Conservation (phyloP, 2,888 invertebrate species). For the Orthonychiurus folsomi region DNA sequence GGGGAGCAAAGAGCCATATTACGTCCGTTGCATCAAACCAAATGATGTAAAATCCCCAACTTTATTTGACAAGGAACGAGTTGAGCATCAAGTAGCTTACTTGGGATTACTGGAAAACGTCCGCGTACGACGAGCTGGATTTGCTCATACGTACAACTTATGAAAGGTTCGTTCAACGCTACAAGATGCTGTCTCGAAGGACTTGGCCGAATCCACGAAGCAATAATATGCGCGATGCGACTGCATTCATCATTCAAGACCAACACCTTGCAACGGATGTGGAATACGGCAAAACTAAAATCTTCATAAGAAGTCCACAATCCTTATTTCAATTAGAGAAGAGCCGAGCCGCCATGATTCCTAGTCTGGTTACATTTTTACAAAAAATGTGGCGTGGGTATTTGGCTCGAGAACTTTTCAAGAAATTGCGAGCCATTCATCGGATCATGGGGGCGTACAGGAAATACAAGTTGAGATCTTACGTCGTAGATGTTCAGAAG, state of each 20-base stretch:
- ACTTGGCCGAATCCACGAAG: constrained; percentile 95
- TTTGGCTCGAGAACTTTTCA: constrained; percentile 66
- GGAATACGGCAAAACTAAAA: constrained; percentile 88
- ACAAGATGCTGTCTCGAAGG: constrained; percentile 91
- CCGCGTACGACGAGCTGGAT: constrained; percentile 88
- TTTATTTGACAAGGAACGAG: constrained; percentile 72
- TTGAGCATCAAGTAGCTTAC: constrained; percentile 48
- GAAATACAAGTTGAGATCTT: constrained; percentile 63
- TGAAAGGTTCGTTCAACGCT: constrained; percentile 61
- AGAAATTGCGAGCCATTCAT: constrained; percentile 75
- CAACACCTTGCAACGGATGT: constrained; percentile 70
- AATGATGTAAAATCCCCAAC: constrained; percentile 85
- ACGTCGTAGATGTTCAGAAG: constrained; percentile 54
- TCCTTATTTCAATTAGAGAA: constrained; percentile 84
- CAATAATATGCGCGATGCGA: constrained; percentile 69
- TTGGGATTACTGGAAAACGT: constrained; percentile 48
- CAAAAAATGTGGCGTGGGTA: constrained; percentile 92
- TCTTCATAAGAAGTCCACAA: constrained; percentile 86
- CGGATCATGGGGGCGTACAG: constrained; percentile 72
- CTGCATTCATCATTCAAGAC: constrained; percentile 72
- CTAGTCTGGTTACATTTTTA: constrained; percentile 79
- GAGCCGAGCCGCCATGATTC: constrained; percentile 75
- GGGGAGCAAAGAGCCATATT: constrained; percentile 87
- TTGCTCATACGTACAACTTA: constrained; percentile 93
- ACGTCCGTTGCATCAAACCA: constrained; percentile 88